Evolutionary conservation across 53 echinoderm and acorn worm genomes (phyloP), one percentile per base, ranked within the genome.

Genomic region (Patiria pectinifera): DNA sequence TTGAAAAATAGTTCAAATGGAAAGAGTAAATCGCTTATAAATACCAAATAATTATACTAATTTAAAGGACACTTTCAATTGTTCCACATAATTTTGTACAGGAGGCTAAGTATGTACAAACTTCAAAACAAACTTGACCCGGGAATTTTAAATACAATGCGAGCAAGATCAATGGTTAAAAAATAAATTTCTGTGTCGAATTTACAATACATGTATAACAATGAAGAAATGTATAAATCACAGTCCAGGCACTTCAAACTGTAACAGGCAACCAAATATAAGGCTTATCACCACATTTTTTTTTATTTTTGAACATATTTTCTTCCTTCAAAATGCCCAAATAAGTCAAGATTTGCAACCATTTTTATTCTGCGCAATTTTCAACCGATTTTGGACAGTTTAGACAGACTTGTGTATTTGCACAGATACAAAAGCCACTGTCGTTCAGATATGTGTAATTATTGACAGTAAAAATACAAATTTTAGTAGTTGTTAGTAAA

Each of bases 21-120:
- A 74, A 74, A 22, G 24, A 74, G 4, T 24, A 5, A 23, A 23
- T 18, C 10, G 24, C 15, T 19, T 70, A 12, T 70, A 35, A 35
- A 14, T 70, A 70, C 16, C 70, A 70, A 70, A 70, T 35, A 35
- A 35, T 35, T 70, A 70, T 70, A 74, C 24, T 23, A n/a, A 74
- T 74, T 53, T 74, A 74, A 74, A 74, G 74, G 74, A 74, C 74
- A 74, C 74, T 74, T 74, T 74, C 22, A 70, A 18, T 21, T 15
- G 16, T 70, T 18, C 16, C 16, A 74, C 74, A 74, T 74, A 66
- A 7, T 66, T 53, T 5, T 66, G 12, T 66, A n/a, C 74, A 7
- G 3, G 24, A 74, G 74, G 74, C 19, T 1, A 74, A 74, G 19
- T 74, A 74, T 74, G 74, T 74, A 74, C 74, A 74, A 4, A 23